Conservation (phyloP, 2,888 invertebrate species). For the Troglohyphantes excavatus region DNA sequence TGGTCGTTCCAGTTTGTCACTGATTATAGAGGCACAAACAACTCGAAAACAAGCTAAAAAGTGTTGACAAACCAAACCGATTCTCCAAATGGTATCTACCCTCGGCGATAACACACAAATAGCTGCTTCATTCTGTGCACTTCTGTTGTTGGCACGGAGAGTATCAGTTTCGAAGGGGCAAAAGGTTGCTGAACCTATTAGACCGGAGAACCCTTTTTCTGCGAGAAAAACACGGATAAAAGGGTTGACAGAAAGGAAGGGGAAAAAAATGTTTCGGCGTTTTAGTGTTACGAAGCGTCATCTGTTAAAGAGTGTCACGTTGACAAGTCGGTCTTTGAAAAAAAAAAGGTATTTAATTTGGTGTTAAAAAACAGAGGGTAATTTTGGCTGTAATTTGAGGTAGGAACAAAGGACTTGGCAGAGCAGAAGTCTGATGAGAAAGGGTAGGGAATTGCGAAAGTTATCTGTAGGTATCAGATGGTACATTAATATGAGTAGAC, state of each 20-base stretch:
- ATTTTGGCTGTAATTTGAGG: slow-evolving; percentile 27
- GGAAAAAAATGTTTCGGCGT: background rate
- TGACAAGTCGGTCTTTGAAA: slow-evolving; percentile 21
- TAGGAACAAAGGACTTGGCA: background rate
- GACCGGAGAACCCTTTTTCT: background rate
- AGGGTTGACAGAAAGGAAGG: background rate
- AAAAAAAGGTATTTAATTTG: background rate
- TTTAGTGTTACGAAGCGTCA: slow-evolving; percentile 48
- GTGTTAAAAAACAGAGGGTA: background rate
- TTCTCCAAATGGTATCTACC: background rate
- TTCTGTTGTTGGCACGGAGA: slow-evolving; percentile 8
- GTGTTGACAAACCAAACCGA: background rate
- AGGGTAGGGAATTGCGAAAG: no score
- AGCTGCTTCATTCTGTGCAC: background rate
- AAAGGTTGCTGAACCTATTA: slow-evolving; percentile 58
- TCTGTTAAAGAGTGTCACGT: slow-evolving; percentile 40
- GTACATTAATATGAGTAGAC: no score
- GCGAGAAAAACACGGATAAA: background rate
- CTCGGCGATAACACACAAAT: slow-evolving; percentile 27
- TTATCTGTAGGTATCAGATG: no score
- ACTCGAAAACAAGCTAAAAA: no score
- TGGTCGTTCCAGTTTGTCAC: no score
- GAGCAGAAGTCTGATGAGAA: no score
- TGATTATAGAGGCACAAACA: no score
- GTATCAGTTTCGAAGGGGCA: slow-evolving; percentile 32